Evolutionary conservation across 1,140 invertebrate genomes (phyloP).

Genomic region (Chrysomallon squamiferum): DNA sequence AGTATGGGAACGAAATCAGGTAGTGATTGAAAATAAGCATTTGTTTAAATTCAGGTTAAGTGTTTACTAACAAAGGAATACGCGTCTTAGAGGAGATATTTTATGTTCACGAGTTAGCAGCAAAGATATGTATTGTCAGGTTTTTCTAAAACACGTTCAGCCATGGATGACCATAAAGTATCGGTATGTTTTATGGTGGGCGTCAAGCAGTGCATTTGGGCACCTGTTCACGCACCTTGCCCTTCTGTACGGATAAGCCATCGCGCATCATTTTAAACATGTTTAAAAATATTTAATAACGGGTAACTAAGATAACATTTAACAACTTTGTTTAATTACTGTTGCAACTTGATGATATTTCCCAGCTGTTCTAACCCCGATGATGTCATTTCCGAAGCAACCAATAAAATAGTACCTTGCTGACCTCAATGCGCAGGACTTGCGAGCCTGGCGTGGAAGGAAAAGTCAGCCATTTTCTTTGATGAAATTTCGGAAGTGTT

Average conservation of each 20-base stretch:
- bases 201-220: background rate
- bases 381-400: slow-evolving; percentile 53
- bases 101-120: no score
- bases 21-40: no score
- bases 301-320: background rate
- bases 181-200: background rate
- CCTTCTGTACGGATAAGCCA: background rate
- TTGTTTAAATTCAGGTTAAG: no score
- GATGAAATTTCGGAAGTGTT: slow-evolving; percentile 34
- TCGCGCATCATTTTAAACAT: background rate
- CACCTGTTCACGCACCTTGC: background rate
- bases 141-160: no score
- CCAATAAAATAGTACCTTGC: slow-evolving; percentile 44
- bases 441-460: slow-evolving; percentile 51
- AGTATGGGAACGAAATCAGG: no score
- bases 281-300: background rate
- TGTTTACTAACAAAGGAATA: no score
- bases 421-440: slow-evolving; percentile 52
- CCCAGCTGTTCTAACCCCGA: slow-evolving; percentile 31
- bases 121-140: no score
- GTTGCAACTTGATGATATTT: slow-evolving; percentile 13
- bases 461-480: slow-evolving; percentile 58
- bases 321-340: background rate
- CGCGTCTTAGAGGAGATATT: no score
- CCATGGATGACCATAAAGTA: no score